Conservation (phyloP, 2,888 invertebrate genomes). For the Rotaria socialis region DNA sequence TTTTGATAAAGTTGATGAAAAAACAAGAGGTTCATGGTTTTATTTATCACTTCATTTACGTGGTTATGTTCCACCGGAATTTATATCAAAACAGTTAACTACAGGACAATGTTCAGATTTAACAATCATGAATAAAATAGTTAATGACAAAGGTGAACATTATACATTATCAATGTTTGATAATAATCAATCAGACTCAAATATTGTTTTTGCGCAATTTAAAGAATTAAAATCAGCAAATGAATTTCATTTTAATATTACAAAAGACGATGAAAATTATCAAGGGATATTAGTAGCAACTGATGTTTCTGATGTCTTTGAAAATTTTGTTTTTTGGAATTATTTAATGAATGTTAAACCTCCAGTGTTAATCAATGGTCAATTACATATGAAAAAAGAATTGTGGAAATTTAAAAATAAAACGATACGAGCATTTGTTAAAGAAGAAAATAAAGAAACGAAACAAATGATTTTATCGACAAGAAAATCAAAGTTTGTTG, state of each 20-base stretch:
- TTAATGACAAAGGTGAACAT: neutral
- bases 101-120: neutral
- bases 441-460: neutral
- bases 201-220: neutral
- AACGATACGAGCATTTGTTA: neutral
- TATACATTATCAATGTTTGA: neutral
- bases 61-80: neutral
- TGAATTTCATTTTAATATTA: constrained; percentile 9
- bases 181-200: neutral
- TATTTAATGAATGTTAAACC: neutral
- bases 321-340: neutral
- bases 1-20: neutral
- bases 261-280: neutral
- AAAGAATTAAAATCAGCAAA: neutral
- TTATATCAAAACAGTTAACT: neutral
- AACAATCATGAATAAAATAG: neutral
- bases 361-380: neutral
- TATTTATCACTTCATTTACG: neutral
- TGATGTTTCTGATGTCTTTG: neutral
- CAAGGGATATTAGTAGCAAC: neutral
- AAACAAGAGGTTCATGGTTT: neutral
- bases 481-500: neutral
- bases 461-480: neutral
- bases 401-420: constrained; percentile 21
- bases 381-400: neutral